Evolutionary conservation across 2,888 invertebrate species (phyloP).

Genomic region (Bedellia somnulentella): DNA sequence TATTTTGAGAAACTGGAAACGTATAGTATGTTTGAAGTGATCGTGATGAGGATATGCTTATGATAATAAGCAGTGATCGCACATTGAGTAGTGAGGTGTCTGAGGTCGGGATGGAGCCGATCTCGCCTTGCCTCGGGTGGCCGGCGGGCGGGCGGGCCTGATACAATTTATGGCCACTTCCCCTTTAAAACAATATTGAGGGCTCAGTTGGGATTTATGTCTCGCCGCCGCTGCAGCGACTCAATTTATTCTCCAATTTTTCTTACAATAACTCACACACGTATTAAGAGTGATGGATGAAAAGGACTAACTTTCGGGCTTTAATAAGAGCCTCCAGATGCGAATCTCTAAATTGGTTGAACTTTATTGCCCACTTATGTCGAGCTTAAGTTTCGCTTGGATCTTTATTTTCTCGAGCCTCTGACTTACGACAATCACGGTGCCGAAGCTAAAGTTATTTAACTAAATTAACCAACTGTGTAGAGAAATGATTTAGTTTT

Average conservation of each 20-base stretch:
- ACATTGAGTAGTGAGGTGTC: too few relatives aligned
- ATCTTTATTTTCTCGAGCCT: constrained; percentile 54
- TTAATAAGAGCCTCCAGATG: constrained; percentile 62
- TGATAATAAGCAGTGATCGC: constrained; percentile 38
- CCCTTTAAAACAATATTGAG: constrained; percentile 65
- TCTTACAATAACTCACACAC: constrained; percentile 63
- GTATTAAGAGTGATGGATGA: constrained; percentile 62
- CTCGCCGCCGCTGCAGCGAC: constrained; percentile 61
- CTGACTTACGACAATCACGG: constrained; percentile 57
- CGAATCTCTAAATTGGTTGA: constrained; percentile 62
- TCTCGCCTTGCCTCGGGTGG: constrained; percentile 13
- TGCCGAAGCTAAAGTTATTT: constrained; percentile 42
- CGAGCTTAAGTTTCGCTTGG: constrained; percentile 58
- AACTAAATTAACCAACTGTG: constrained; percentile 34
- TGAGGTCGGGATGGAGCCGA: too few relatives aligned
- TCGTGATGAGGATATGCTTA: too few relatives aligned
- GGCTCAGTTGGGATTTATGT: constrained; percentile 63
- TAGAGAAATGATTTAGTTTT: neutral
- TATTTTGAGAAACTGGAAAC: too few relatives aligned
- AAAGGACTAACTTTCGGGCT: constrained; percentile 63
- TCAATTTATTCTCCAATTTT: constrained; percentile 63
- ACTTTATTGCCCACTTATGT: constrained; percentile 63
- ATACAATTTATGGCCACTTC: constrained; percentile 63
- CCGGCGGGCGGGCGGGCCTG: constrained; percentile 36
- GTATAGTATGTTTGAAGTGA: too few relatives aligned